Evolutionary conservation across 2,888 invertebrate species (phyloP), one percentile per base, ranked within the genome.

Genomic region (Byasa hedistus): DNA sequence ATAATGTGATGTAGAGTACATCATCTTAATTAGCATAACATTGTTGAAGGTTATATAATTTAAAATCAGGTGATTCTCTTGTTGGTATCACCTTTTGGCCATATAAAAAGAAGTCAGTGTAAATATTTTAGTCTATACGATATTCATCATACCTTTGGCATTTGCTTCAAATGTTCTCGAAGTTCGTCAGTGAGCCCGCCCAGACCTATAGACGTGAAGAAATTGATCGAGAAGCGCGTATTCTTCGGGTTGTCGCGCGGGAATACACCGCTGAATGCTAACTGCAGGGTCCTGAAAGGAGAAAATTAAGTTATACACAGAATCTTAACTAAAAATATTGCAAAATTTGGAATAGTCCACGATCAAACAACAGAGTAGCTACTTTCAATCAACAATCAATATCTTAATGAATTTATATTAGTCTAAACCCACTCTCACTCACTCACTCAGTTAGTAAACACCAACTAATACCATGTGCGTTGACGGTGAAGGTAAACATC

Each of bases 201-300:
- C 64, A 99, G 93, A 75, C 99, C 98, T 79, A 98, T 98, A 0
- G 98, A 97, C 0, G 98, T 98, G 85, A 99, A 99, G 90, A 98
- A 99, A 82, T 99, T 99, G 61, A 99, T 99, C 0, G 99, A 96
- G 89, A 99, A 99, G 78, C 99, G 93, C 0, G 99, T 98, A 82
- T 99, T 98, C 80, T 97, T 95, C 0, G 99, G 99, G 91, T 98
- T 97, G 81, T 99, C 98, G 65, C 97, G 93, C 0, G 99, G 99
- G 85, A 99, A 98, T 5, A 99, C 87, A 0, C 99, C 99, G 48
- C 95, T 94, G 88, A 99, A 98, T 27, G 96, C 96, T 62, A 93
- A 93, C 79, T 96, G 95, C 62, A 99, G 84, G 0, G 97, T 98
- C 70, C 96, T 96, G 89, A 72, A 94, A 93, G 5, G 57, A 57